Evolutionary conservation across 1,140 invertebrate species (phyloP), one percentile per base, ranked within the genome.

Genomic region (Whitmania pigra): DNA sequence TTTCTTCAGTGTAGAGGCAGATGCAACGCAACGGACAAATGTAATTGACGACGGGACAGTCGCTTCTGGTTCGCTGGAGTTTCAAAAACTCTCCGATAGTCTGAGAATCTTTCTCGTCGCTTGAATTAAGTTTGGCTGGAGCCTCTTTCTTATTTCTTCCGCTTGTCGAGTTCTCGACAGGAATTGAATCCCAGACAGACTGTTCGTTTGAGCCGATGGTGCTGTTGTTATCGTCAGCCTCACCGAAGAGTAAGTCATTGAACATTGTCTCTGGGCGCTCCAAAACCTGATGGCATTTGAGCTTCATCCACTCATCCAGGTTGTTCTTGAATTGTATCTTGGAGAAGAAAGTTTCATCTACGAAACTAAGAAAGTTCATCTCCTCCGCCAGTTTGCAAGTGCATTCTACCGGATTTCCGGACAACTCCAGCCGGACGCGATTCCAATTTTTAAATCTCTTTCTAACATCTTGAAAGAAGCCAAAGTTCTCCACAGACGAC

Each of bases 361-460:
- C n/a, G 29, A 70, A 70, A 20, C 5, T 6, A 43, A 70, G 53
- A 49, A 25, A 25, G 43, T 49, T 22, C 22, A 70, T n/a, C n/a
- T 70, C 53, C 69, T 70, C 69, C 5, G 53, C 69, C n/a, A 53
- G 13, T 7, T 18, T 27, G 53, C 69, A 70, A 53, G 11, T 49
- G 53, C 69, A 70, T 40, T 22, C 22, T 29, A 70, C 53, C 18
- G 31, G 31, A 49, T 70, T 70, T 27, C 53, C 53, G 18, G 40
- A 25, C 4, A 70, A 49, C 2, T 40, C 53, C 36, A 70, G 31
- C 11, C 15, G 6, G 11, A 70, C 53, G 13, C 17, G n/a, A 25
- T 70, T 17, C 69, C 69, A 70, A 25, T 53, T 36, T 25, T 70
- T 25, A 49, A 70, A 70, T 13, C 69, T 36, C 53, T 70, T 70